Percentiles rank a stretch among this genome's conserved stretches.
Conservation (phyloP, 1,140 invertebrate genomes). For the Brachionus sp. region DNA sequence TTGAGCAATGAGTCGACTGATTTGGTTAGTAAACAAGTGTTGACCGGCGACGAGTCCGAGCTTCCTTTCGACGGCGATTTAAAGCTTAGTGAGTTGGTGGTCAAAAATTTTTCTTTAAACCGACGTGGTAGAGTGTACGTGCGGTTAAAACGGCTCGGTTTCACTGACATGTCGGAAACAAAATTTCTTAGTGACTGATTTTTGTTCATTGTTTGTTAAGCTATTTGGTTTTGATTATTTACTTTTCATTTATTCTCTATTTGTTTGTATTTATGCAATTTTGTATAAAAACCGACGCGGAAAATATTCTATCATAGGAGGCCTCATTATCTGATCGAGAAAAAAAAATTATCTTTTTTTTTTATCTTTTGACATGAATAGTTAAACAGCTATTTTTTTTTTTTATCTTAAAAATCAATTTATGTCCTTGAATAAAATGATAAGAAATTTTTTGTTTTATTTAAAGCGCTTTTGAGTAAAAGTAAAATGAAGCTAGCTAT, state of each 20-base stretch:
- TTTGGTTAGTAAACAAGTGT: not conserved
- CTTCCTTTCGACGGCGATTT: not conserved
- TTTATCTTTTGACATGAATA: not conserved
- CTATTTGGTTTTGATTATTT: not conserved
- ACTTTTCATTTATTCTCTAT: not conserved
- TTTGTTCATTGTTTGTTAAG: not conserved
- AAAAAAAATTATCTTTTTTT: not conserved
- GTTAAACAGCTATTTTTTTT: not conserved
- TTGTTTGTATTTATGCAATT: not conserved
- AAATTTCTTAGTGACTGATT: not conserved
- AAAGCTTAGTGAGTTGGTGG: slow-evolving; percentile 8
- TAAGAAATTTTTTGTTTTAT: not conserved
- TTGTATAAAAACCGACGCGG: not conserved
- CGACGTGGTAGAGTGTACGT: slow-evolving; percentile 17
- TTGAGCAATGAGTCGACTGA: not conserved
- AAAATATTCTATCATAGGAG: not conserved
- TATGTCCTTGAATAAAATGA: not conserved
- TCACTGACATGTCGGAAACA: not conserved
- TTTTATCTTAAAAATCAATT: not conserved
- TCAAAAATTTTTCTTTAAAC: slow-evolving; percentile 32
- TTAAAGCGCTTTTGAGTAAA: not conserved
- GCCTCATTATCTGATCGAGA: not conserved
- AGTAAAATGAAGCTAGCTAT: not conserved
- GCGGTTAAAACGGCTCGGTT: not conserved
- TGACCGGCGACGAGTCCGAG: not conserved